phyloP scores from a whole-genome alignment of 2,113 vertebrate genomes.

The Scopus umbretta region DNA sequence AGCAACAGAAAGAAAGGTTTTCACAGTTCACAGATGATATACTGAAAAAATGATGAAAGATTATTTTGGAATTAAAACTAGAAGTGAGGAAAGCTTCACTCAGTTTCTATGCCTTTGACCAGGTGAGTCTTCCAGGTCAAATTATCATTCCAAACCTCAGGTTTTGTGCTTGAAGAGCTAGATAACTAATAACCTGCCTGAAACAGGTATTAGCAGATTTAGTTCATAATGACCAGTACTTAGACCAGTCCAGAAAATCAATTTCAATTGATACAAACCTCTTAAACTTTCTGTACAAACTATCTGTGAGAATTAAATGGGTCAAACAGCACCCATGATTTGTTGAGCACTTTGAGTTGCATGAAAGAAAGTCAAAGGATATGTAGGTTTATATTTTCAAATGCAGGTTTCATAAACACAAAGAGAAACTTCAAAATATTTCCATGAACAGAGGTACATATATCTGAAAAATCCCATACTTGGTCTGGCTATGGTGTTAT shows the following conservation, averaged over 20 bases:
- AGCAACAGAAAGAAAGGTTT: background rate
- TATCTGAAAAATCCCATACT: background rate
- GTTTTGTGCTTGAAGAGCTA: background rate
- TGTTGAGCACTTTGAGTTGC: background rate
- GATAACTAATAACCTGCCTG: background rate
- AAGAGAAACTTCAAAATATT: background rate
- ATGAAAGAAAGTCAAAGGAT: background rate
- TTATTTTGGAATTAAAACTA: background rate
- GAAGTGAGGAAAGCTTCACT: background rate
- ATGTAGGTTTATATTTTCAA: background rate
- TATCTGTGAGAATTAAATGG: background rate
- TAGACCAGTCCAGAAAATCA: background rate
- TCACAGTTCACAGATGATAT: fast-evolving
- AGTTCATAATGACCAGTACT: background rate
- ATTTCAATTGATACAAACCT: background rate
- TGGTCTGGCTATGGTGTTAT: background rate
- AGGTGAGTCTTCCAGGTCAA: background rate
- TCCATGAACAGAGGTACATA: background rate
- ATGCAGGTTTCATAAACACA: background rate
- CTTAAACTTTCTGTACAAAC: background rate
- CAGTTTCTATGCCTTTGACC: background rate
- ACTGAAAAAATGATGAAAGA: background rate
- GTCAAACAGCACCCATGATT: background rate
- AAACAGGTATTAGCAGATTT: background rate
- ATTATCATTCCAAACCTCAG: background rate